These are phyloP conservation scores for Psammodynastes pulverulentus DNA, from an alignment of 2,113 vertebrate genomes.

Conservation along the genomic window DNA sequence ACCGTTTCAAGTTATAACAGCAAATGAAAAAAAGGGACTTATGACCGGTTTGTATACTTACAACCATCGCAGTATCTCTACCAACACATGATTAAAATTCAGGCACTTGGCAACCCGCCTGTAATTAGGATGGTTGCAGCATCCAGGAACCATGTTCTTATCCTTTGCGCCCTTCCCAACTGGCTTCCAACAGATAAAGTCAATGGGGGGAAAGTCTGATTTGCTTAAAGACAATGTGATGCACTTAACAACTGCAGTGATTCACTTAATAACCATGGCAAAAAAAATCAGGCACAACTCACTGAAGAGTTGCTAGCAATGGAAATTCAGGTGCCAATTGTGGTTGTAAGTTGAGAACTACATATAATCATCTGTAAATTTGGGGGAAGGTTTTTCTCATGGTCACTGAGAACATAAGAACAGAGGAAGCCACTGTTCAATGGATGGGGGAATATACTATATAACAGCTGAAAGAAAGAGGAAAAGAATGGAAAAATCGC, in stretches of 20 bases:
- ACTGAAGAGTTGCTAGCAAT: not conserved
- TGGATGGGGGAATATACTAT: not conserved
- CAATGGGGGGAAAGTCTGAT: not conserved
- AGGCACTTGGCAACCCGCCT: not conserved
- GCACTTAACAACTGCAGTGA: not conserved
- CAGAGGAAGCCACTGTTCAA: not conserved
- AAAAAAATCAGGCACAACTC: not conserved
- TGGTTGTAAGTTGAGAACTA: not conserved
- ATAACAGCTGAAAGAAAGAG: not conserved
- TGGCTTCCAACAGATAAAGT: not conserved
- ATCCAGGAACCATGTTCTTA: not conserved
- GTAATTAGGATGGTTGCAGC: not conserved
- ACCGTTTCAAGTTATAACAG: not conserved
- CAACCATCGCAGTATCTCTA: not conserved
- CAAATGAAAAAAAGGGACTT: not conserved
- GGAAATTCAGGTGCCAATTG: not conserved
- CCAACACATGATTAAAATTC: not conserved
- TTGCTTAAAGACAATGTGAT: not conserved
- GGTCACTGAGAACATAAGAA: not conserved
- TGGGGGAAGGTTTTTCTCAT: not conserved
- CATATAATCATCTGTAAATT: not conserved
- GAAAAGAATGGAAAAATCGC: not conserved
- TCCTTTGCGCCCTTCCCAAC: not conserved
- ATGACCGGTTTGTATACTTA: not conserved
- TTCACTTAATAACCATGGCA: not conserved